Evolutionary conservation across 2,888 invertebrate species (phyloP).

Genomic region (Drosophila limbata): DNA sequence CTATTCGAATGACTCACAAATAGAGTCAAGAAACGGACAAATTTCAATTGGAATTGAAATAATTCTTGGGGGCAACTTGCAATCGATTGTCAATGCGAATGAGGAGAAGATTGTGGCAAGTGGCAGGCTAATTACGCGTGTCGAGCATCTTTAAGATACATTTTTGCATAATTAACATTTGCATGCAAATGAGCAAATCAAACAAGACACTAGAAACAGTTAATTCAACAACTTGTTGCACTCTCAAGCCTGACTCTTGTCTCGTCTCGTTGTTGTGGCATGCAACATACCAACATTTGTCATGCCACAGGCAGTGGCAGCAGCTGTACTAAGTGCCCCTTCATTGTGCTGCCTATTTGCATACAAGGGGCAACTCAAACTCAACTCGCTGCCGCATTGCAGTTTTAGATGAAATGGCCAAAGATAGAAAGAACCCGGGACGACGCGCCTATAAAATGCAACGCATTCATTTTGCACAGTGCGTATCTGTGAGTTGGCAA

Average conservation of each 20-base stretch:
- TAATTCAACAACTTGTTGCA: constrained; percentile 68
- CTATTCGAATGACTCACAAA: constrained; percentile 18
- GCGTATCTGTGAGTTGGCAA: constrained; percentile 28
- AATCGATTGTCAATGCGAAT: constrained; percentile 9
- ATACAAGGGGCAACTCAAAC: constrained; percentile 22
- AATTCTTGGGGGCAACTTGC: not conserved
- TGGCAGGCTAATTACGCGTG: constrained; percentile 45
- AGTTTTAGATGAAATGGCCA: constrained; percentile 68
- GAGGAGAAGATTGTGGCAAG: not conserved
- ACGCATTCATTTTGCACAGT: constrained; percentile 41
- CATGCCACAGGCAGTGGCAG: constrained; percentile 31
- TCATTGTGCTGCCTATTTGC: constrained; percentile 57
- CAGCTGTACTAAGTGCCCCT: constrained; percentile 33
- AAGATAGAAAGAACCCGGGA: constrained; percentile 49
- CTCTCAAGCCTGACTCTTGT: not conserved
- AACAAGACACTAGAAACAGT: constrained; percentile 52
- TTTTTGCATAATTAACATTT: constrained; percentile 49
- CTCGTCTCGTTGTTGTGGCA: constrained; percentile 4
- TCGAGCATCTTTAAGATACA: constrained; percentile 55
- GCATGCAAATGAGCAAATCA: constrained; percentile 56
- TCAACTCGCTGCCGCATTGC: constrained; percentile 56
- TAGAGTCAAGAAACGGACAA: not conserved
- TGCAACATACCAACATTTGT: constrained; percentile 35
- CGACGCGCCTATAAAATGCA: constrained; percentile 46
- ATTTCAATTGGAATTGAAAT: constrained; percentile 12